Evolutionary conservation across 2,888 invertebrate species (phyloP).

Genomic region (Siphlonurus alternatus): DNA sequence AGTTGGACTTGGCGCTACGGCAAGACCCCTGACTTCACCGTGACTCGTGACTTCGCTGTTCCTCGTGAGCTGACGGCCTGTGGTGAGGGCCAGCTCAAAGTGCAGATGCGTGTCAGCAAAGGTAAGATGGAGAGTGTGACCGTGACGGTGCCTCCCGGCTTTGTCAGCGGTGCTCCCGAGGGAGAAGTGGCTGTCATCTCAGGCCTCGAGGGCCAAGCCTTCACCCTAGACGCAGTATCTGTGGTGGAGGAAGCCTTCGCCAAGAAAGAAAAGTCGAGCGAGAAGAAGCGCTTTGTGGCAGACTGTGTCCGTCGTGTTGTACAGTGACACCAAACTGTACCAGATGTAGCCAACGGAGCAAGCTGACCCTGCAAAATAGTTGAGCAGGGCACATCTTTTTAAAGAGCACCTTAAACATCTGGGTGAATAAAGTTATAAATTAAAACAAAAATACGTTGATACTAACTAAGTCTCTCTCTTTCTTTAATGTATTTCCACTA

Average conservation of each 20-base stretch:
- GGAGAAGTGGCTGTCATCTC: conserved; percentile 46
- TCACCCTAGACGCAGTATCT: conserved; percentile 42
- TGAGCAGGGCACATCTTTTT: too few relatives aligned
- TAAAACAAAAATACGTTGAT: too few relatives aligned
- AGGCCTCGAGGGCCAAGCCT: conserved; percentile 44
- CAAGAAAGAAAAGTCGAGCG: conserved; percentile 21
- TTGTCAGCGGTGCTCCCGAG: conserved; percentile 36
- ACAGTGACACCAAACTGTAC: conserved; percentile 24
- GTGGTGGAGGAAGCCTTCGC: conserved; percentile 32
- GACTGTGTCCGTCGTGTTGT: conserved; percentile 45
- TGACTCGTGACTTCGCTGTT: conserved; percentile 44
- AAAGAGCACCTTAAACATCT: too few relatives aligned
- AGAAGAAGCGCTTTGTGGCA: conserved; percentile 41
- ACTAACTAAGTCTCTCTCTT: too few relatives aligned
- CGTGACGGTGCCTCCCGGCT: conserved; percentile 41
- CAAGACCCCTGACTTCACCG: conserved; percentile 67
- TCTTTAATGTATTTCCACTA: too few relatives aligned
- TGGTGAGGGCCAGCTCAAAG: conserved; percentile 25
- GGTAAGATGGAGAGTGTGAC: conserved; percentile 49
- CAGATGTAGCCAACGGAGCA: too few relatives aligned
- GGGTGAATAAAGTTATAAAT: too few relatives aligned
- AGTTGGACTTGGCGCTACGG: conserved; percentile 85
- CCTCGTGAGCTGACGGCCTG: conserved; percentile 22
- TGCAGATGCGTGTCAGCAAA: conserved; percentile 44
- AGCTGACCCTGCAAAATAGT: too few relatives aligned